A percentile compares a stretch with the other conserved stretches of the same genome.
Evolutionary conservation across 1,140 invertebrate genomes (phyloP).

Genomic region (Phymastichus coffea): DNA sequence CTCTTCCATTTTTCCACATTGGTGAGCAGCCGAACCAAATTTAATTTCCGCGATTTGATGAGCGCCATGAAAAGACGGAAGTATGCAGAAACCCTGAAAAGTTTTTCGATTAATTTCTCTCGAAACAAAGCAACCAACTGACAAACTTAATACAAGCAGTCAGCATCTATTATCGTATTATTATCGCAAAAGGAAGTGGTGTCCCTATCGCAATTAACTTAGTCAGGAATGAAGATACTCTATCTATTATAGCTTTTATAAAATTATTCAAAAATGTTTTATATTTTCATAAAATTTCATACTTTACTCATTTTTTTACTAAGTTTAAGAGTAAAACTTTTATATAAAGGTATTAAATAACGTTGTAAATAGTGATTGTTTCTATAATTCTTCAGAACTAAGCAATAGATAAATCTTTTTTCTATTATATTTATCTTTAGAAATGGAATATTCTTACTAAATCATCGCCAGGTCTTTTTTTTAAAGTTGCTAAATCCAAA

Average conservation of each 20-base stretch:
- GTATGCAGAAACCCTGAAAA: constrained; percentile 76
- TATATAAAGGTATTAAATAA: no score
- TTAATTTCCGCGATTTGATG: constrained; percentile 86
- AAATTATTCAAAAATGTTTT: no score
- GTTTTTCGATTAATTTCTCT: neutral
- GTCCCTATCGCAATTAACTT: constrained; percentile 2
- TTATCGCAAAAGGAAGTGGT: constrained; percentile 22
- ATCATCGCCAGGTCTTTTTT: constrained; percentile 77
- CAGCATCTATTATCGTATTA: constrained; percentile 4
- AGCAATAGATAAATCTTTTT: no score
- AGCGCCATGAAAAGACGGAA: constrained; percentile 81
- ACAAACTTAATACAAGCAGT: neutral
- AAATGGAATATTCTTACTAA: constrained; percentile 55
- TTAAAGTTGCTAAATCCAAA: constrained; percentile 81
- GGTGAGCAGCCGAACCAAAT: constrained; percentile 79
- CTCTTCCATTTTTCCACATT: constrained; percentile 85
- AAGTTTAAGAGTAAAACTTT: no score
- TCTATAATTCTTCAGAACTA: no score
- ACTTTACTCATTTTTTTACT: no score
- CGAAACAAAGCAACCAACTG: constrained; percentile 5
- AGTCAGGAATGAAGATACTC: neutral
- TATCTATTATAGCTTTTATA: constrained; percentile 1
- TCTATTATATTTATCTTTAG: no score
- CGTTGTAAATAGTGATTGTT: no score
- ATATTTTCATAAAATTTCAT: no score